Evolutionary conservation across 2,888 invertebrate genomes (phyloP), one percentile per base, ranked within the genome.

Genomic region (Ochropacha duplaris): DNA sequence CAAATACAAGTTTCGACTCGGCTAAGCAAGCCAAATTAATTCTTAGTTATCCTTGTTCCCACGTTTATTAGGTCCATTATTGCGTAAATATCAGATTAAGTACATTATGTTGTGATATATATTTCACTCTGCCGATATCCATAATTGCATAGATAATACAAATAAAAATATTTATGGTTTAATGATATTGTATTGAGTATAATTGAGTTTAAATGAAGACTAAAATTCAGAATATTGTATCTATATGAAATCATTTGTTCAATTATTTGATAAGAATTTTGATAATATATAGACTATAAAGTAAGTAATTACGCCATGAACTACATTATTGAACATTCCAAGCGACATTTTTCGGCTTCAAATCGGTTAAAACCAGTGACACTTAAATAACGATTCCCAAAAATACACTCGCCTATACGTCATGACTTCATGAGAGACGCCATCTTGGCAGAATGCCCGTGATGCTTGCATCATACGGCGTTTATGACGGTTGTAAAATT

Each of bases 361-460:
- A 31, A 24, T 52, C 34, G 52, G 50, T 24, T 50, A 24, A 31
- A 52, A 52, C 28, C 31, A n/a, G 44, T 55, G 44, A 34, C 24
- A 54, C 26, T 31, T 11, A 31, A n/a, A 54, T 54, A 9, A 34
- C 22, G 54, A 55, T 22, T 34, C 28, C 52, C 52, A 34, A 52
- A 52, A 52, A 52, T 52, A 52, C 31, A 31, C 11, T n/a, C n/a
- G n/a, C n/a, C n/a, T n/a, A n/a, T 31, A 44, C 44, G 44, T 9
- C 2, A 8, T 19, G 9, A 34, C 52, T 31, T 31, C 28, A 52
- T 12, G 6, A 51, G 19, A 34, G 4, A 52, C 52, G 52, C 52
- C 52, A 52, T 63, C 50, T 59, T 71, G 71, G 73, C 71, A 31
- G 55, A 56, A 55, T 14, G 69, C 71, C 71, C 61, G 58, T 60